A percentile compares a stretch with the other conserved stretches of the same genome.
Conservation (phyloP, 2,888 invertebrate genomes). For the Chloroclystis v-ata region DNA sequence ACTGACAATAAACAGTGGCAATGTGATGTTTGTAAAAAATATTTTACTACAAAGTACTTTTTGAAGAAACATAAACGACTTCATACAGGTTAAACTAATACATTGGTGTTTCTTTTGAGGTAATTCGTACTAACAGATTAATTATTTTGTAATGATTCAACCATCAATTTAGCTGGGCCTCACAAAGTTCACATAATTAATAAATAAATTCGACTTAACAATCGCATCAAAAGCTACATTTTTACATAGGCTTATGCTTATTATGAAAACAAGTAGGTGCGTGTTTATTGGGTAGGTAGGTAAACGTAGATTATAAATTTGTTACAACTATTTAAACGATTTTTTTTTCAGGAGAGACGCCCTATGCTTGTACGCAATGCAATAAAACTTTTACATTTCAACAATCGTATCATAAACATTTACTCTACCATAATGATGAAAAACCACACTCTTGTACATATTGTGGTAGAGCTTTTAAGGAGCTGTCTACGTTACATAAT, state of each 20-base stretch:
- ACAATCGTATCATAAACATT: conserved; percentile 93
- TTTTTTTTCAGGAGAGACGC: conserved; percentile 85
- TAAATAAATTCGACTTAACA: neutral
- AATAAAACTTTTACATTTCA: conserved; percentile 93
- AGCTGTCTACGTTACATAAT: conserved; percentile 90
- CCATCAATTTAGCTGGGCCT: conserved; percentile 12
- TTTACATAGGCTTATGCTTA: neutral
- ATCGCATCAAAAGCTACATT: too few species aligned
- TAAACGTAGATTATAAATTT: too few species aligned
- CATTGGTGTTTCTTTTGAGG: conserved; percentile 66
- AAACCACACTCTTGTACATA: conserved; percentile 87
- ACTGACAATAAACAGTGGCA: conserved; percentile 89
- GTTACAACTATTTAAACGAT: too few species aligned
- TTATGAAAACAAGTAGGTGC: too few species aligned
- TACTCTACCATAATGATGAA: conserved; percentile 91
- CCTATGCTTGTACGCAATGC: conserved; percentile 88
- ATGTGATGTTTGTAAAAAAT: conserved; percentile 89
- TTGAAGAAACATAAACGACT: conserved; percentile 91
- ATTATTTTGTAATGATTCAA: conserved; percentile 10
- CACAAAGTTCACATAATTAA: conserved; percentile 1
- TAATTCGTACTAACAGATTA: conserved; percentile 68
- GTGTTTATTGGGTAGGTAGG: too few species aligned
- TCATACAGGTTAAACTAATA: conserved; percentile 83
- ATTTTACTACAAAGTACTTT: conserved; percentile 93
- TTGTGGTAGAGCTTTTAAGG: conserved; percentile 91